Evolutionary conservation across 2,113 vertebrate genomes (phyloP), one percentile per base, ranked within the genome.

Genomic region (Phasianus colchicus): DNA sequence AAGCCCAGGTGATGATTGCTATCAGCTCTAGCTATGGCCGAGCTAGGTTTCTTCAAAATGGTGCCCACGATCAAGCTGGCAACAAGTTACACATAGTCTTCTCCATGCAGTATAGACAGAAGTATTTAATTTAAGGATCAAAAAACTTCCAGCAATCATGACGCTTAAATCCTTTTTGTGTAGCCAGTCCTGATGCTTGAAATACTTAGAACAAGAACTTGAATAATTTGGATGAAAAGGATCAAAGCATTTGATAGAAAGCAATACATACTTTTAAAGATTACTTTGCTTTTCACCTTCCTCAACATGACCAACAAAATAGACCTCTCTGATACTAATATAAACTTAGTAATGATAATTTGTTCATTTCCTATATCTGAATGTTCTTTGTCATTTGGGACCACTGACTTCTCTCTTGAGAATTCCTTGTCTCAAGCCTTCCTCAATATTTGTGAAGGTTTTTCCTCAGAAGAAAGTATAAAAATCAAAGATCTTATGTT

Each of bases 61-160:
- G 32, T 76, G 58, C 54, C 78, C 88, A 71, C 58, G 54, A 80
- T 38, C 71, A 50, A 3, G 15, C 67, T 92, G 66, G 11, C 77
- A 79, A 6, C 0, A 2, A 70, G 27, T 27, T 36, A 13, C 1
- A 0, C 34, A 13, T 24, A 72, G 34, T 19, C 24, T 6, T 54
- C 36, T 36, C 54, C 36, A 6, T 10, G 47, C 11, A 73, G 40
- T 25, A 42, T 38, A 74, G 48, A 32, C 20, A 73, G 55, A 16
- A 72, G 29, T 34, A 57, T 40, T 22, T 75, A 43, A 73, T 85
- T 76, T 79, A 69, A 40, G 43, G 69, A 58, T 36, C 43, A 11
- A 30, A 40, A 61, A 6, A 2, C 25, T 75, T n/a, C 15, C 71
- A 92, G n/a, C 32, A 85, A 45, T 45, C 58, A 43, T 65, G 61